Percentiles rank a stretch among this genome's conserved stretches.
phyloP scores from a whole-genome alignment of 2,113 vertebrate genomes.

The Misgurnus mizolepis region DNA sequence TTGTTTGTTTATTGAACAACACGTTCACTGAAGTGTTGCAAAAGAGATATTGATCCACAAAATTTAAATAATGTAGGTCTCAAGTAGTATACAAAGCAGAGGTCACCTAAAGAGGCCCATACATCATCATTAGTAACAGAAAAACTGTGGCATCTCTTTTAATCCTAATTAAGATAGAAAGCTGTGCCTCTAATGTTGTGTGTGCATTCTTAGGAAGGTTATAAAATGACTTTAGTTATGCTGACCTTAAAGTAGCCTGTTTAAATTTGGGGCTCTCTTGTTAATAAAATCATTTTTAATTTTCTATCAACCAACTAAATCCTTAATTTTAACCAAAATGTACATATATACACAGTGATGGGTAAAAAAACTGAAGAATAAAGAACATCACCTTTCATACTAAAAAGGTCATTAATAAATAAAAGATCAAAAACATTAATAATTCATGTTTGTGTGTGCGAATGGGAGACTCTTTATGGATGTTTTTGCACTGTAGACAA shows the following conservation, averaged over 20 bases:
- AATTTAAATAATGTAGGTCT: constrained; percentile 33
- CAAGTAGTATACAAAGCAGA: constrained; percentile 1
- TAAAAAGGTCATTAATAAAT: constrained; percentile 75
- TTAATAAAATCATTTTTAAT: no score
- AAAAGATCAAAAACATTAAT: constrained; percentile 69
- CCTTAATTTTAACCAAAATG: not conserved
- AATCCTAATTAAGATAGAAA: not conserved
- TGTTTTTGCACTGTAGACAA: constrained; percentile 33
- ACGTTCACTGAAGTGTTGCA: not conserved
- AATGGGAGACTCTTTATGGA: constrained; percentile 40
- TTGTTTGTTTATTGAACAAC: constrained; percentile 10
- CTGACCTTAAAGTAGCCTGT: not conserved
- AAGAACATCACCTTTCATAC: not conserved
- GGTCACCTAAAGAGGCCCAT: constrained; percentile 16
- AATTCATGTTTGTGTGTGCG: constrained; percentile 57
- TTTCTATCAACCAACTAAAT: not conserved
- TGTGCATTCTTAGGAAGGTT: not conserved
- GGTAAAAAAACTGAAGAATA: not conserved
- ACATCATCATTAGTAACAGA: constrained; percentile 49
- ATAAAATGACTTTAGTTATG: no score
- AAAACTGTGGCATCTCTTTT: constrained; percentile 38
- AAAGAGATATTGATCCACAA: constrained; percentile 38
- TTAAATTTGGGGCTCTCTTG: no score
- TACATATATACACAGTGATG: not conserved
- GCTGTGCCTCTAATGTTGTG: no score